These are phyloP conservation scores for Eurypyga helias DNA, from an alignment of 2,113 vertebrate species.

Conservation along the genomic window DNA sequence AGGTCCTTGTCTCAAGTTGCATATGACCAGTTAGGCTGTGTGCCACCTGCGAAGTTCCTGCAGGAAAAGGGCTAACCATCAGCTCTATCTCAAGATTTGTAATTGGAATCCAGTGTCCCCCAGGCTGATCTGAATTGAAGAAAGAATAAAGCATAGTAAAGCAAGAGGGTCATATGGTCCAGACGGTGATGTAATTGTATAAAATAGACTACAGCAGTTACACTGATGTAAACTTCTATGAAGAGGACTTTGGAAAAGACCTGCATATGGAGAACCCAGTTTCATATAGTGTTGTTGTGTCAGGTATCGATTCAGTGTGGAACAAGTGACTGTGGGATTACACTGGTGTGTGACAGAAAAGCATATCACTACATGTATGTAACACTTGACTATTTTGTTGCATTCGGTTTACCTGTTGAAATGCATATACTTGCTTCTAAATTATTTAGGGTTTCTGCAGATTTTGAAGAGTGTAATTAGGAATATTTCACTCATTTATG, in stretches of 20 bases:
- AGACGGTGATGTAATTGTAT: fast-evolving
- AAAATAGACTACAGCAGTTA: background rate
- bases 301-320: background rate
- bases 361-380: fast-evolving
- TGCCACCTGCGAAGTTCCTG: background rate
- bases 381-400: background rate
- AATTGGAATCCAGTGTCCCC: background rate
- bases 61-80: background rate
- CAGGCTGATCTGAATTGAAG: background rate
- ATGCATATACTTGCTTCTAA: background rate
- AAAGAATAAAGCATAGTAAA: background rate
- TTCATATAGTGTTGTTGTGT: background rate
- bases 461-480: background rate
- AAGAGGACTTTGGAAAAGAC: background rate
- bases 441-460: background rate
- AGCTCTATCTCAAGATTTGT: background rate
- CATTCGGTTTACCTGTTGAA: background rate
- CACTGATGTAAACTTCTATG: background rate
- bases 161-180: background rate
- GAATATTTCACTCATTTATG: background rate
- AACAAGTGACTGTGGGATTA: background rate
- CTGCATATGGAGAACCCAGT: background rate
- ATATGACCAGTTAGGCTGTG: background rate
- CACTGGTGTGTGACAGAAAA: background rate
- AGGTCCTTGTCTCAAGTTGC: background rate